Evolutionary conservation across 2,888 invertebrate genomes (phyloP), one percentile per base, ranked within the genome.

Genomic region (Cheilosia urbana): DNA sequence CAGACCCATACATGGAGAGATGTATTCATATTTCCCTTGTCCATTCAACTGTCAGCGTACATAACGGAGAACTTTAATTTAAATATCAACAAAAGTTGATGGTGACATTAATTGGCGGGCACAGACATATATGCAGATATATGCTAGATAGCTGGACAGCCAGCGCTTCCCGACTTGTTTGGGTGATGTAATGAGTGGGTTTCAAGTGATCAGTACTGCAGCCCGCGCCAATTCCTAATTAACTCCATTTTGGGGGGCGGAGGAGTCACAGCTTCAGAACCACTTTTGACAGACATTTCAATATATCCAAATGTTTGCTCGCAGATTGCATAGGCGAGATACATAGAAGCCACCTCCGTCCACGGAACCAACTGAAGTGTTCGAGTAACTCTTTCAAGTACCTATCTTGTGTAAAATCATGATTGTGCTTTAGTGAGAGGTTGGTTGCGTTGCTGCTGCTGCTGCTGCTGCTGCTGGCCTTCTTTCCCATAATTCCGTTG

Each of bases 31-130:
- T 84, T 80, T 80, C 71, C 75, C 75, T 65, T 19, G 60, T 55
- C 80, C 80, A 80, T 84, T 79, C 80, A 84, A 84, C 80, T 71
- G 80, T 84, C 84, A 80, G 47, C 47, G 66, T 4, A 58, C 2
- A 60, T 34, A 34, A 60, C 42, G 65, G 71, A 49, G 75, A 76
- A 75, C 71, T 80, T 84, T 84, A 84, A 84, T 84, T 84, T 84
- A 84, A 84, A 84, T 84, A 84, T 84, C 84, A 84, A 84, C 80
- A 76, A 75, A 84, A 55, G 34, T 34, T 21, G 42, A 55, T 69
- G 69, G 62, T 71, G 71, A 76, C 84, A 76, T 60, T 84, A 84
- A 84, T 84, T 84, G 84, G 71, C 80, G 69, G 45, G 11, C 60
- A 17, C 60, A 60, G 40, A 60, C 60, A 62, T 51, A 62, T 51